Evolutionary conservation across 2,797 vertebrate species (phyloP).

Genomic region (Etheostoma nigrum): DNA sequence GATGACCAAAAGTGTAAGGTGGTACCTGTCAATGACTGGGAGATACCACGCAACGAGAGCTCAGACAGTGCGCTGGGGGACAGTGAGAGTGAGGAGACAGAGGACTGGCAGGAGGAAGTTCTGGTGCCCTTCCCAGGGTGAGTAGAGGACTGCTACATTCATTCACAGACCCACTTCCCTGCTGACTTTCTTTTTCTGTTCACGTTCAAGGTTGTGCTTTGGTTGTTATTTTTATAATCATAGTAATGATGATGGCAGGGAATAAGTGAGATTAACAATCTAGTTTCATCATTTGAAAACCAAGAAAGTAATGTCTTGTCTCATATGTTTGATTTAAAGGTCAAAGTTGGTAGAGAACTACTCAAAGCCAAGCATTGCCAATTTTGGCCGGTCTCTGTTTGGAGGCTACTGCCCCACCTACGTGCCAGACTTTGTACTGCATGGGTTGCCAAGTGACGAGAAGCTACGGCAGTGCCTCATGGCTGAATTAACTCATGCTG

Average conservation of each 20-base stretch:
- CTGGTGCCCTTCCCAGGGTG: slow-evolving; percentile 96
- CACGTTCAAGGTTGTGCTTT: not conserved
- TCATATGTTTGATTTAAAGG: slow-evolving; percentile 77
- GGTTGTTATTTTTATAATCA: not conserved
- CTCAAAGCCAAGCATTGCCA: slow-evolving; percentile 95
- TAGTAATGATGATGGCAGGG: not conserved
- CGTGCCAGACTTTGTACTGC: slow-evolving; percentile 97
- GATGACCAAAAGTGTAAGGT: slow-evolving; percentile 86
- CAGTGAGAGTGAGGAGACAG: slow-evolving; percentile 97
- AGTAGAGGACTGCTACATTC: slow-evolving; percentile 13
- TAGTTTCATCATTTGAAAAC: not conserved
- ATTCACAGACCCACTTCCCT: not conserved
- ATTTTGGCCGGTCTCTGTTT: slow-evolving; percentile 97
- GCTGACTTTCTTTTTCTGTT: not conserved
- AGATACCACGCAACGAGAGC: slow-evolving; percentile 99
- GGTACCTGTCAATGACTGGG: slow-evolving; percentile 89
- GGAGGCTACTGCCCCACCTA: slow-evolving; percentile 97
- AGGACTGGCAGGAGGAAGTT: slow-evolving; percentile 96
- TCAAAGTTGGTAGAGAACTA: slow-evolving; percentile 95
- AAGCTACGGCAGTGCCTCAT: slow-evolving; percentile 93
- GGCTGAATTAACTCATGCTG: slow-evolving; percentile 94
- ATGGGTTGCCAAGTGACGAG: slow-evolving; percentile 94
- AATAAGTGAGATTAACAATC: not conserved
- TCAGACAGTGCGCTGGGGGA: slow-evolving; percentile 99
- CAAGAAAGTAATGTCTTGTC: not conserved